Evolutionary conservation across 1,140 invertebrate genomes (phyloP).

Genomic region (Lepidurus packardi): DNA sequence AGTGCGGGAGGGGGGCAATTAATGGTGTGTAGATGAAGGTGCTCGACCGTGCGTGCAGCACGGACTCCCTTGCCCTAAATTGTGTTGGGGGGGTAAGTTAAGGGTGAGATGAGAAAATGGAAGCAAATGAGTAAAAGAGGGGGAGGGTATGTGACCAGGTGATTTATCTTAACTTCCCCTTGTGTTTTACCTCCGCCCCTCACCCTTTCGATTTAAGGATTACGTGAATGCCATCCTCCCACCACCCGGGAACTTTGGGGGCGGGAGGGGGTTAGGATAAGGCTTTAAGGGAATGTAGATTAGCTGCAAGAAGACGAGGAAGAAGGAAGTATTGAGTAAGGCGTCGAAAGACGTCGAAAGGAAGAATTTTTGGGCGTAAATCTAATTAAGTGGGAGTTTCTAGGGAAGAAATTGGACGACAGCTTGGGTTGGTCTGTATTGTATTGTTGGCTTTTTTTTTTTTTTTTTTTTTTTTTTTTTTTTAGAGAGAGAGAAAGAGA

Average conservation of each 20-base stretch:
- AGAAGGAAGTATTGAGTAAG: no score
- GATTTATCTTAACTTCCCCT: slow-evolving; percentile 8
- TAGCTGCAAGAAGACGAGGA: no score
- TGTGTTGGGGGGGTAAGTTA: neutral
- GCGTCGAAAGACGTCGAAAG: no score
- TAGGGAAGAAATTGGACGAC: neutral
- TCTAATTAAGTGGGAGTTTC: no score
- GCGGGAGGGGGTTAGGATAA: no score
- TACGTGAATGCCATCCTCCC: no score
- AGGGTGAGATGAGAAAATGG: slow-evolving; percentile 22
- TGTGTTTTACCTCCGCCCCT: slow-evolving; percentile 24
- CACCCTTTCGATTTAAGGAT: slow-evolving; percentile 19
- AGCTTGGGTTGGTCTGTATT: neutral
- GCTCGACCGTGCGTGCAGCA: slow-evolving; percentile 16
- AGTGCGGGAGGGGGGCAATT: neutral
- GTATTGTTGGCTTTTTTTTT: no score
- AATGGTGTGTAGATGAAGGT: slow-evolving; percentile 17
- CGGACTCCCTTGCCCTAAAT: neutral
- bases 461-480: slow-evolving; percentile 7
- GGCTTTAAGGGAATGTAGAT: no score
- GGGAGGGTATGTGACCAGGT: neutral
- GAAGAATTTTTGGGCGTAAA: no score
- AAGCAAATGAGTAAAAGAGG: neutral
- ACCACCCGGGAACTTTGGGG: no score
- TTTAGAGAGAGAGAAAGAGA: neutral